Percentiles rank a stretch among this genome's conserved stretches.
phyloP scores from a whole-genome alignment of 2,888 invertebrate species.

The Liodrosophila aerea region DNA sequence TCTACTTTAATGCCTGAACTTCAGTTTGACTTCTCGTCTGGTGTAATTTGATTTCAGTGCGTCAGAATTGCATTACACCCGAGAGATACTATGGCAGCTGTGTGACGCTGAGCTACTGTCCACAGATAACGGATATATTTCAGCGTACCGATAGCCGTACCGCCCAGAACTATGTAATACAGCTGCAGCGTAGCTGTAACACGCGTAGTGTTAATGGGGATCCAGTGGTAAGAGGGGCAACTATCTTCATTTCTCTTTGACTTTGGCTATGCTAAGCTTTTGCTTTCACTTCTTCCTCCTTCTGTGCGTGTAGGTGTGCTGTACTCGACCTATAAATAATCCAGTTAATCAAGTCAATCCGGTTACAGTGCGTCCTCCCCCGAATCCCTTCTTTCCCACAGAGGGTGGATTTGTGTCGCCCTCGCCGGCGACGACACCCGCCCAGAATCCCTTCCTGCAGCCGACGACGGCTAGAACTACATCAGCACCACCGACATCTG shows the following conservation, averaged over 20 bases:
- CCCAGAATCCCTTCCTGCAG: constrained; percentile 61
- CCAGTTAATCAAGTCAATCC: constrained; percentile 31
- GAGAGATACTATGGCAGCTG: constrained; percentile 80
- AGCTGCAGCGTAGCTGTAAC: constrained; percentile 77
- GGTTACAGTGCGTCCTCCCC: constrained; percentile 47
- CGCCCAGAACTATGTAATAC: constrained; percentile 74
- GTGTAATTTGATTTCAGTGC: constrained; percentile 33
- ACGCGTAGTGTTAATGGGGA: constrained; percentile 75
- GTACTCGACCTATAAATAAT: constrained; percentile 62
- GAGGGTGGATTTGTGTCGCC: constrained; percentile 29
- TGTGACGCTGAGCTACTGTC: constrained; percentile 75
- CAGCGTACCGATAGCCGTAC: constrained; percentile 56
- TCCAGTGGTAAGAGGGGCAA: constrained; percentile 74
- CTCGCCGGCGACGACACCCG: constrained; percentile 7
- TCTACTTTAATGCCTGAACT: too few species aligned
- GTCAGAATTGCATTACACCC: constrained; percentile 78
- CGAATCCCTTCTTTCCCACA: constrained; percentile 56
- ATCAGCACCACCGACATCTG: constrained; percentile 32
- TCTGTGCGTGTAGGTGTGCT: constrained; percentile 69
- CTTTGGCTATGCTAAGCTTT: constrained; percentile 8
- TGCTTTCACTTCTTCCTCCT: background rate
- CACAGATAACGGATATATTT: constrained; percentile 74
- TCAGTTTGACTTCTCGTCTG: too few species aligned
- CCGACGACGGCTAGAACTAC: constrained; percentile 34
- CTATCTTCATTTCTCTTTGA: background rate